Base-by-base conservation (phyloP, 2,888 invertebrate species). In the Ophioninae sp. region DNA sequence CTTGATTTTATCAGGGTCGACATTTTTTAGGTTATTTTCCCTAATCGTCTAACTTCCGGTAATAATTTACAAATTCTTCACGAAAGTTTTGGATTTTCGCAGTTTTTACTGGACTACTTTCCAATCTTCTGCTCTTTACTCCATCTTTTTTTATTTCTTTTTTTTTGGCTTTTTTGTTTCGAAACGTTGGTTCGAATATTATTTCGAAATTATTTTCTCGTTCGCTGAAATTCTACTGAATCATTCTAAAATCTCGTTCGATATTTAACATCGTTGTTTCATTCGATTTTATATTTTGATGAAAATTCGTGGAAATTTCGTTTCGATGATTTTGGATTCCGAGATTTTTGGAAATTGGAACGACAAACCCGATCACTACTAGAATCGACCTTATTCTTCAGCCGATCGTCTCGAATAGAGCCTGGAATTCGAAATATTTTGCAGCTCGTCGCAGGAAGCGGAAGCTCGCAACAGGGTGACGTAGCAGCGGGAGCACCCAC, bases 381-480 rank as follows among this genome's bases (percentile, higher is more conserved):
- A 10, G 2, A 17, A 51, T 6, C 17, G 51, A 17, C 17, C 76
- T 72, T 23, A 69, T 39, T 51, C 58, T 74, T 63, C 13, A 63
- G 13, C 13, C 2, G 17, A 17, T 51, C 17, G 17, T 51, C 13
- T 51, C 51, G 51, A 51, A 17, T 30, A 30, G 73, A 30, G 73
- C 81, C 73, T 59, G 71, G 65, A 63, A 75, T 75, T 75, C 85
- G 67, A 80, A 85, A 79, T 79, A 69, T 86, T 89, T 93, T 94
- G 23, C 94, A 97, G 97, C 94, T 97, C 93, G 96, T 97, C 88
- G 96, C 97, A 85, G 97, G 97, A 73, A 95, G 95, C 89, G 95
- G 95, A 95, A 87, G 95, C 94, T 86, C 93, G 89, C 75, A 89
- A 94, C 94, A 88, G 94, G 76, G 94, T 41, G 94, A 93, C 81